phyloP scores from a whole-genome alignment of 2,797 vertebrate species.

The Urosaurus nigricauda region DNA sequence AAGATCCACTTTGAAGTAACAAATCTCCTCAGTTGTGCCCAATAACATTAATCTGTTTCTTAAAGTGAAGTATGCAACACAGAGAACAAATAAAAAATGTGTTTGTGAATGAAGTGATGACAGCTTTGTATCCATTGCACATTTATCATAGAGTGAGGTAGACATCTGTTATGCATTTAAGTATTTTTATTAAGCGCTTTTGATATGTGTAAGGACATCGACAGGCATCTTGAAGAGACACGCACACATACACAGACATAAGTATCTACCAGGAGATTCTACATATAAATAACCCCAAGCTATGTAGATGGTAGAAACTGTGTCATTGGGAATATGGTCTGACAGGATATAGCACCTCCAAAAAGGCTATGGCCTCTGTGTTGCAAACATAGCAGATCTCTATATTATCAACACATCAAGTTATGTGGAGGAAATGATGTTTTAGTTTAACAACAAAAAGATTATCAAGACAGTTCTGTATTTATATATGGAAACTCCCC shows the following conservation, averaged over 20 bases:
- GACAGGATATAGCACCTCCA: conserved; percentile 5
- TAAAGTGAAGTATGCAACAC: conserved; percentile 44
- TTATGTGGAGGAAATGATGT: not conserved
- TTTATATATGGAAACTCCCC: not conserved
- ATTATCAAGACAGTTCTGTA: not conserved
- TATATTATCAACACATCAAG: not conserved
- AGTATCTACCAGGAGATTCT: conserved; percentile 34
- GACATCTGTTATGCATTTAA: conserved; percentile 57
- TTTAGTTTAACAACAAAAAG: conserved; percentile 1
- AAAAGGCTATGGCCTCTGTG: conserved; percentile 34
- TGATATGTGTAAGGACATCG: conserved; percentile 39
- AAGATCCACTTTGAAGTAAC: conserved; percentile 43
- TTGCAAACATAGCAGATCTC: conserved; percentile 15
- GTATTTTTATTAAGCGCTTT: conserved; percentile 19
- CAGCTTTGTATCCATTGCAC: conserved; percentile 21
- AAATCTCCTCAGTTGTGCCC: conserved; percentile 38
- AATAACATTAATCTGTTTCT: conserved; percentile 33
- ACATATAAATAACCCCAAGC: conserved; percentile 34
- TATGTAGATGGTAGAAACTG: conserved; percentile 46
- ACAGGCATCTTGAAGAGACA: too few relatives aligned
- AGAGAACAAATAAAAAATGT: conserved; percentile 54
- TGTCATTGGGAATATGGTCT: conserved; percentile 33
- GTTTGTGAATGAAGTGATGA: conserved; percentile 43
- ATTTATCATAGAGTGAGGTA: conserved; percentile 53
- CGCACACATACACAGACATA: not conserved